A percentile compares a stretch with the other conserved stretches of the same genome.
phyloP scores from a whole-genome alignment of 2,888 invertebrate species.

The Ectemnius lituratus region DNA sequence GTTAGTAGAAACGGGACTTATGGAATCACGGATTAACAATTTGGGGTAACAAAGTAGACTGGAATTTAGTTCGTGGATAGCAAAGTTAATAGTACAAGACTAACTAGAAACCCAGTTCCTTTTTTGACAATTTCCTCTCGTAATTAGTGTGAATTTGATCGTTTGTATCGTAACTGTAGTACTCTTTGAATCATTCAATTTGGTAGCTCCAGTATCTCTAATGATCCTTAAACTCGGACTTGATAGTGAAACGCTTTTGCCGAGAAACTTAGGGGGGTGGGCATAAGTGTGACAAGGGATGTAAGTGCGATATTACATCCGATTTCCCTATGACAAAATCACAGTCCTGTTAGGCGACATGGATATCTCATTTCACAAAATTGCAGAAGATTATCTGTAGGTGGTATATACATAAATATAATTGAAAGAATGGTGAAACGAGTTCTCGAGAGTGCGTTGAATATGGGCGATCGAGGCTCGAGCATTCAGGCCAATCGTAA shows the following conservation, averaged over 20 bases:
- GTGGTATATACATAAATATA: conserved; percentile 4
- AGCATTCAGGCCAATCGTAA: neutral
- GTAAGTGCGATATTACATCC: conserved; percentile 60
- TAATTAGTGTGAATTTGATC: neutral
- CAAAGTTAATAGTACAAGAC: conserved; percentile 15
- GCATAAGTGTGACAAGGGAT: conserved; percentile 78
- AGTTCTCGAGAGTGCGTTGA: conserved; percentile 24
- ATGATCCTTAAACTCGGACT: conserved; percentile 36
- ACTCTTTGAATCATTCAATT: conserved; percentile 30
- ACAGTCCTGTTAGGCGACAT: conserved; percentile 27
- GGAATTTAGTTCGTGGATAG: conserved; percentile 14
- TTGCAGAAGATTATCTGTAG: neutral
- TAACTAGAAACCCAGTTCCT: conserved; percentile 13
- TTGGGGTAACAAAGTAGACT: conserved; percentile 10
- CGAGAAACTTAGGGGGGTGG: conserved; percentile 70
- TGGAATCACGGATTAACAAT: neutral
- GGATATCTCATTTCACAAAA: conserved; percentile 14
- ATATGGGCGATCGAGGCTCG: conserved; percentile 11
- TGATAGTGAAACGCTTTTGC: conserved; percentile 51
- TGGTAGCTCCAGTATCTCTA: conserved; percentile 21
- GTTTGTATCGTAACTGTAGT: conserved; percentile 18
- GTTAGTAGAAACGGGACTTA: neutral
- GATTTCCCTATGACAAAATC: conserved; percentile 27
- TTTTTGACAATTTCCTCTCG: neutral
- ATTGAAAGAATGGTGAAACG: neutral